A percentile compares a stretch with the other conserved stretches of the same genome.
These are phyloP conservation scores for Lutjanus erythropterus DNA, from an alignment of 2,113 vertebrate genomes.

Conservation along the genomic window DNA sequence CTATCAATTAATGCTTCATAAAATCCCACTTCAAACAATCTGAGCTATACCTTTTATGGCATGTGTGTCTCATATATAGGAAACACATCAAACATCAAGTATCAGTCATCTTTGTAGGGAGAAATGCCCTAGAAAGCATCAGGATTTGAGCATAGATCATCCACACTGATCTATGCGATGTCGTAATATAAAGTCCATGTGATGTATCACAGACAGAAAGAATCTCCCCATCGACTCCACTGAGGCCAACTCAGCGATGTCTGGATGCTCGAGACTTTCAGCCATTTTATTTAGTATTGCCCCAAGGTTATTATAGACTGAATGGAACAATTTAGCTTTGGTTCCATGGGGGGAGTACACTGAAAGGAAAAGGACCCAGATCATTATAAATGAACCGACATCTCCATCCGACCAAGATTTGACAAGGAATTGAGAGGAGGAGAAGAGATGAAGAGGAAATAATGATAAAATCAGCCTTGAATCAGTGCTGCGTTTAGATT, in stretches of 20 bases:
- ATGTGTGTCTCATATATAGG: not conserved
- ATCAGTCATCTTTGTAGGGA: not conserved
- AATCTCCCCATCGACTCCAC: conserved; percentile 10
- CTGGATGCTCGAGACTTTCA: conserved; percentile 28
- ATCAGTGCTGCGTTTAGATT: conserved; percentile 26
- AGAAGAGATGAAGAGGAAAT: conserved; percentile 8
- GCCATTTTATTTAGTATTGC: conserved; percentile 46
- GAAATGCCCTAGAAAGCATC: not conserved
- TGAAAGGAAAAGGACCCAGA: conserved; percentile 44
- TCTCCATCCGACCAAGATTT: conserved; percentile 17
- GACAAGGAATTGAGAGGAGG: conserved; percentile 3
- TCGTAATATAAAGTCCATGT: not conserved
- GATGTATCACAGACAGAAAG: conserved; percentile 25
- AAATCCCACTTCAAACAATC: no score
- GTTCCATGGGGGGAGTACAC: conserved; percentile 31
- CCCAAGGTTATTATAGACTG: conserved; percentile 56
- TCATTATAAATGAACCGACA: conserved; percentile 53
- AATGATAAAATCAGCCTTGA: conserved; percentile 28
- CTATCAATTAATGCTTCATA: no score
- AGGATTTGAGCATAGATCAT: conserved; percentile 11
- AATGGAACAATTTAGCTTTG: conserved; percentile 66
- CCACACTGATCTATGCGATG: not conserved
- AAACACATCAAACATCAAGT: not conserved
- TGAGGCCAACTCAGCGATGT: conserved; percentile 21
- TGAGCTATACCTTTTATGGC: no score